phyloP scores from a whole-genome alignment of 2,888 invertebrate species.

The Lymantria dispar region DNA sequence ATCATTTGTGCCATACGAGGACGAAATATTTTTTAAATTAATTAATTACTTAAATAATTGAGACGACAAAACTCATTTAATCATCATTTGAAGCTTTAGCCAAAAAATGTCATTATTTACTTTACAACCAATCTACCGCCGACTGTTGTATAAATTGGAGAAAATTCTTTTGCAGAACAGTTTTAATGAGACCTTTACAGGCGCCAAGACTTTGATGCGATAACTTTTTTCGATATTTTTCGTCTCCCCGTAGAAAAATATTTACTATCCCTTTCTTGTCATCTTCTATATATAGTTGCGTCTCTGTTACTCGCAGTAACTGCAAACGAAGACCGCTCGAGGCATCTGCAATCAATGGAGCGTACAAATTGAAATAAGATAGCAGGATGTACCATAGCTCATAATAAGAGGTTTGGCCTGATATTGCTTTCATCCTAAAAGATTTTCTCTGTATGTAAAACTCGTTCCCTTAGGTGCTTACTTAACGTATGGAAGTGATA shows the following conservation, averaged over 20 bases:
- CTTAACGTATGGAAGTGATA: constrained; percentile 31
- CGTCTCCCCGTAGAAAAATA: constrained; percentile 65
- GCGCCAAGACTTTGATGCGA: constrained; percentile 73
- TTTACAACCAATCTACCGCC: constrained; percentile 61
- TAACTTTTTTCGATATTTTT: constrained; percentile 79
- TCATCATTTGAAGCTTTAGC: constrained; percentile 59
- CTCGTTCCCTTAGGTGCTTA: constrained; percentile 32
- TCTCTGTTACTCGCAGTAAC: constrained; percentile 54
- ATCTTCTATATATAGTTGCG: constrained; percentile 27
- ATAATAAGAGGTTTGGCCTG: constrained; percentile 56
- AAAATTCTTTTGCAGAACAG: constrained; percentile 74
- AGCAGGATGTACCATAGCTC: constrained; percentile 66
- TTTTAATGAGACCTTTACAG: constrained; percentile 79
- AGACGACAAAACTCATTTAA: constrained; percentile 27
- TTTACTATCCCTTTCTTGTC: constrained; percentile 48
- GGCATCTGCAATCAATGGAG: constrained; percentile 81
- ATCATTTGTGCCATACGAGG: too few relatives aligned
- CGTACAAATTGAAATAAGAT: constrained; percentile 81
- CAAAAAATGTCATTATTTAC: constrained; percentile 69
- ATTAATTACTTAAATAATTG: constrained; percentile 16
- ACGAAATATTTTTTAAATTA: constrained; percentile 14
- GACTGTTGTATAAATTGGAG: constrained; percentile 74
- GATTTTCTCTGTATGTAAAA: constrained; percentile 53
- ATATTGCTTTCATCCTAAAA: constrained; percentile 31
- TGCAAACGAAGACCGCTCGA: constrained; percentile 67